Base-by-base conservation (phyloP, 2,113 vertebrate species). In the Machaerirhynchus nigripectus region DNA sequence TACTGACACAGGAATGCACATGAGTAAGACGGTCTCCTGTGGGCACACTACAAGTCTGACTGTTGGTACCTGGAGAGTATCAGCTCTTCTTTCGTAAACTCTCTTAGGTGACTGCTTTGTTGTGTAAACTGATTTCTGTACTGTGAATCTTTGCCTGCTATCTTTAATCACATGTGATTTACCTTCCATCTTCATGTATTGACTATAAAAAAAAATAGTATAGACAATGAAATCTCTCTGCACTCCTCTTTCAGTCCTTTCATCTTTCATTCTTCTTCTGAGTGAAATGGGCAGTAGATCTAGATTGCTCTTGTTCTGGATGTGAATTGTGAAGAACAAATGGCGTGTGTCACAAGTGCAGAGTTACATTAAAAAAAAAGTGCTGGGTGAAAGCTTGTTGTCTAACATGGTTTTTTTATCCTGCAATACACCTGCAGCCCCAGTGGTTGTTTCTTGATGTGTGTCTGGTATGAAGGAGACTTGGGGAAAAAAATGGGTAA, bases 121-220 rank as follows among this genome's bases (percentile, higher is more conserved):
- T 74, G 76, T 86, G 73, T 94, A 86, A 92, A 73, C 76, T 87
- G 92, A 86, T 86, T 87, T 92, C 73, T 75, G 76, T 95, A 87
- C 87, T 89, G 65, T 95, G 77, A 89, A 73, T 56, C 76, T 92
- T 90, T 96, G 93, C 91, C 91, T 95, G 91, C 93, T 87, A 1
- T 89, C 74, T 95, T 76, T 76, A 91, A 42, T 91, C 65, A 76
- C 53, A 1, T 75, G 63, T 91, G 70, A 47, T 94, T 90, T 92
- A 78, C 70, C 74, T 89, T 95, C 65, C 91, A 93, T 94, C 46
- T 90, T 84, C n/a, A 44, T 80, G 42, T 91, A 55, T 64, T 2
- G 6, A 83, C 53, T 77, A 27, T 59, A 37, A 63, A 90, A 68
- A 55, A 81, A 80, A 67, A 13, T 44, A 71, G n/a, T 6, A 13